Base-by-base conservation (phyloP, 2,888 invertebrate genomes). In the Nowickia ferox region DNA sequence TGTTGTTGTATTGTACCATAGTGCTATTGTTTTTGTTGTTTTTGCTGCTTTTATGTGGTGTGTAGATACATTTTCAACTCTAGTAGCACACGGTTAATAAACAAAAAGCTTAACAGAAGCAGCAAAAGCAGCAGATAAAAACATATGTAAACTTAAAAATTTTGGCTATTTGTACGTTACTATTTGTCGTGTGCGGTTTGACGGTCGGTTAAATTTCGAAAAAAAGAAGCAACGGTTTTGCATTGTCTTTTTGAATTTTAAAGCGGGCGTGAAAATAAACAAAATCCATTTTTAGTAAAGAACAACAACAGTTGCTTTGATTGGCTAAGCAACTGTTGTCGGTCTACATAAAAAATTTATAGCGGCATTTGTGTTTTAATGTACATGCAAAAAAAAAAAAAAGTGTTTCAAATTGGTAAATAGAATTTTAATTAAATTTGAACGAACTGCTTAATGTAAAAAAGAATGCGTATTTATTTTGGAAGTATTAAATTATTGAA, bases 151-250 rank as follows among this genome's bases (percentile, higher is more conserved):
- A 83, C 65, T 79, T 75, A 53, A 61, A 83, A 72, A 38, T 76
- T 85, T 86, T 86, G 86, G 86, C 83, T 86, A 86, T 86, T 86
- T 79, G 86, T 83, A 72, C 83, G 83, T 59, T 79, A 79, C 75
- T 86, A 76, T 76, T 79, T 75, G 71, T 76, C 75, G 83, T 66
- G 86, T 57, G 68, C 71, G 85, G 75, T 74, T 42, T 72, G 13
- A 17, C 78, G 69, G 69, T 85, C 68, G 76, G 76, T 59, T 38
- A 13, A 30, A 63, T 66, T 17, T 59, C 53, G 51, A 48, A 51
- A 17, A 51, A 22, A 30, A 6, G 10, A 30, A n/a, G n/a, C 10
- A 72, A 59, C 53, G 44, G 68, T 53, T 38, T 75, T 55, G 42
- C 19, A 10, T 55, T 44, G 44, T 17, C 4, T 42, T 51, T 1